Percentiles rank a stretch among this genome's conserved stretches.
Evolutionary conservation across 2,113 vertebrate genomes (phyloP).

Genomic region (Crotophaga sulcirostris): DNA sequence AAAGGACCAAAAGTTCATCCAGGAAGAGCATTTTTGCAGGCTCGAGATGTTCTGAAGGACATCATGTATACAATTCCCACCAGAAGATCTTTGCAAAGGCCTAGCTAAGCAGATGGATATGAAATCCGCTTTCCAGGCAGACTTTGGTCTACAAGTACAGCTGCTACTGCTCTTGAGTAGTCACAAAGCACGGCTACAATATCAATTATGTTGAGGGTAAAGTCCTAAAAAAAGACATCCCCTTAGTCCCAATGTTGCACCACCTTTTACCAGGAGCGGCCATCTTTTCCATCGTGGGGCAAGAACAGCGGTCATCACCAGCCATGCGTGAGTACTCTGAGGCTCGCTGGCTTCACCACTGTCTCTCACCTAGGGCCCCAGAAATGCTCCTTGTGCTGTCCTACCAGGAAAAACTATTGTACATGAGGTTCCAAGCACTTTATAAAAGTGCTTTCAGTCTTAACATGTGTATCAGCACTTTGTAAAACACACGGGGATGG

Average conservation of each 20-base stretch:
- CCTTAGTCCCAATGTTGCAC: accelerated
- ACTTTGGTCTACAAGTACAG: neutral
- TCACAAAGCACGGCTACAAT: neutral
- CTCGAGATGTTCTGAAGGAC: neutral
- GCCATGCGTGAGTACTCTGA: neutral
- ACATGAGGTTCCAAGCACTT: neutral
- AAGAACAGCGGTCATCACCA: neutral
- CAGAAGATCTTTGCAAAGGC: neutral
- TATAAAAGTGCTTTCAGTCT: slow-evolving; percentile 20
- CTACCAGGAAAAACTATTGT: neutral
- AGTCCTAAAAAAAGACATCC: neutral
- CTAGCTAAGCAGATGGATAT: neutral
- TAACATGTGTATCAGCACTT: neutral
- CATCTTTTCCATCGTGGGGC: neutral
- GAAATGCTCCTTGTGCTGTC: neutral
- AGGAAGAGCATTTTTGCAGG: neutral
- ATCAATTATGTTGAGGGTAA: neutral
- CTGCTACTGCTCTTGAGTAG: neutral
- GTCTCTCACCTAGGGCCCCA: neutral
- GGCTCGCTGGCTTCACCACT: neutral
- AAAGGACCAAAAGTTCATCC: neutral
- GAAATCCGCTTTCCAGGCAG: neutral
- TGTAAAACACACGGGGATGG: neutral
- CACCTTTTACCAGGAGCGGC: neutral
- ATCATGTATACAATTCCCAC: neutral